Evolutionary conservation across 1,140 invertebrate genomes (phyloP).

Genomic region (Ctenoplectra terminalis): DNA sequence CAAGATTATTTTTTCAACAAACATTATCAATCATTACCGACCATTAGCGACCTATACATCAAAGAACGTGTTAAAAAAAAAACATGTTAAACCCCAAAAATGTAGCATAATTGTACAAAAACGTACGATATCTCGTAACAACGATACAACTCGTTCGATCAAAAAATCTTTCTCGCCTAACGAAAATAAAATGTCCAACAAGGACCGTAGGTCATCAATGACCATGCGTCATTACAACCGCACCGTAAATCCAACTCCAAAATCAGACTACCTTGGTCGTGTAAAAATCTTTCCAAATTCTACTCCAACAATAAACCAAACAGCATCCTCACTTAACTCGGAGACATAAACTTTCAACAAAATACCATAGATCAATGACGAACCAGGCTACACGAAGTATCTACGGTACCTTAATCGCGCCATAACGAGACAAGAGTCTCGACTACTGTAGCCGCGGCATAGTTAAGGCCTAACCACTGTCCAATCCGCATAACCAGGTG

Average conservation of each 20-base stretch:
- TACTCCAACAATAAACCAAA: not conserved
- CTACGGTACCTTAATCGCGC: conserved; percentile 64
- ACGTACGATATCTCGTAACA: not conserved
- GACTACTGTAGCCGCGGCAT: conserved; percentile 35
- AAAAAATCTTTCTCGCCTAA: no score
- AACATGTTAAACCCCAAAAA: not conserved
- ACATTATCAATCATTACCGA: no score
- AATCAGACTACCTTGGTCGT: no score
- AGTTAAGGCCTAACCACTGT: conserved; percentile 38
- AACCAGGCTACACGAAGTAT: not conserved
- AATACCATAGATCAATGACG: not conserved
- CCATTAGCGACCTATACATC: not conserved
- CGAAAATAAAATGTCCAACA: no score
- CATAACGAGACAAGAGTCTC: conserved; percentile 54
- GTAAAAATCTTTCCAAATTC: not conserved
- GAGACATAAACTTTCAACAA: not conserved
- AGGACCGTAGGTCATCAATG: no score
- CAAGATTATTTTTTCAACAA: no score
- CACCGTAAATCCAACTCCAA: no score
- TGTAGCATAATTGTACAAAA: not conserved
- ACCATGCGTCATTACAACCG: not conserved
- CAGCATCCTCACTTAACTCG: not conserved
- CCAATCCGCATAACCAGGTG: conserved; percentile 38
- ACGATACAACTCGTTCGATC: no score
- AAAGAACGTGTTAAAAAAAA: no score